Base-by-base conservation (phyloP, 2,113 vertebrate genomes). In the Lynx canadensis region DNA sequence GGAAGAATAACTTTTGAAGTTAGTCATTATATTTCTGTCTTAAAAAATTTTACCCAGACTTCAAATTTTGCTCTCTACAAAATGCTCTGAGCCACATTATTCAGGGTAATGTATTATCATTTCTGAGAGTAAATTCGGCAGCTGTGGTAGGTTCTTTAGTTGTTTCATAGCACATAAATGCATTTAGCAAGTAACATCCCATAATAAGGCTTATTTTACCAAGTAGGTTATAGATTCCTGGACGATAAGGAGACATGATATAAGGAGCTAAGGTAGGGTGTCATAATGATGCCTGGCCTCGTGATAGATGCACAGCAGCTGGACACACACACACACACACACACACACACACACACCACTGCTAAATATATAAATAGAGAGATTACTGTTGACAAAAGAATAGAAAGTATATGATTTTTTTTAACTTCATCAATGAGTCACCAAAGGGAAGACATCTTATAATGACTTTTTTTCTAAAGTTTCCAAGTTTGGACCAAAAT, bases 261-360 rank as follows among this genome's bases (percentile, higher is more conserved):
- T 50, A 71, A 87, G 3, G 18, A 80, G 4, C 5, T 76, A 84
- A 45, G 45, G 74, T 55, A 41, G 85, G 21, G 5, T 86, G n/a
- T 91, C 23, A 36, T 45, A 33, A 31, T 19, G 65, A 45, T 73
- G 18, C 45, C 85, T 80, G 81, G 23, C 45, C 29, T 36, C 3
- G 7, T n/a, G 11, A 74, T 36, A 80, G 31, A 6, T 48, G 0
- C 14, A 41, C 0, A 9, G 23, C 25, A 91, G 19, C 1, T 50
- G 14, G 3, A 50, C 23, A 69, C 60, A 14, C 25, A 9, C 27
- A 41, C 1, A 23, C 15, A 45, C 3, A n/a, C 50, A 65, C 31
- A 66, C 21, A 74, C 5, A 69, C 18, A 18, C 19, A 86, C 45
- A 41, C 14, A 69, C 4, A 55, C 6, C 31, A 3, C 10, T 38